Conservation (phyloP, 1,140 invertebrate species). For the Philopotamus ludificatus region DNA sequence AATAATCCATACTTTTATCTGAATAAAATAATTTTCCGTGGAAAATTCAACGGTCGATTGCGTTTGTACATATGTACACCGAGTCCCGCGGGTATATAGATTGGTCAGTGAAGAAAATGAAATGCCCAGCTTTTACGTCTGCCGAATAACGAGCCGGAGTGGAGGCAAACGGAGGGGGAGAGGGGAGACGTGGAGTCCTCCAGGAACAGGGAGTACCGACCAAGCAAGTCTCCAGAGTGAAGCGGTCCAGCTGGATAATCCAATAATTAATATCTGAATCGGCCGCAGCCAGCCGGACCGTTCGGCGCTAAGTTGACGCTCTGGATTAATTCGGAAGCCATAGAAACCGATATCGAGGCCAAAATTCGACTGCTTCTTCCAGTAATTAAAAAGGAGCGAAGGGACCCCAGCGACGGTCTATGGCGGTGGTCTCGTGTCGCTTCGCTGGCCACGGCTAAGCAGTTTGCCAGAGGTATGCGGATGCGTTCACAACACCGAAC, state of each 20-base stretch:
- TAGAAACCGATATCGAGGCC: too few relatives aligned
- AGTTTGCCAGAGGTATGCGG: conserved; percentile 6
- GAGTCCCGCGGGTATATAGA: too few relatives aligned
- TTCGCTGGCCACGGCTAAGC: conserved; percentile 1
- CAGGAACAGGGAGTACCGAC: background rate
- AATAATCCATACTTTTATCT: too few relatives aligned
- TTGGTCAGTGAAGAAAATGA: background rate
- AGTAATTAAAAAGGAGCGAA: background rate
- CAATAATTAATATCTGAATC: conserved; percentile 38
- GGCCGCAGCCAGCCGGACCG: conserved; percentile 6
- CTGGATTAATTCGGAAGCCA: too few relatives aligned
- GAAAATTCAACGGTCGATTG: too few relatives aligned
- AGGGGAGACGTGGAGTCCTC: background rate
- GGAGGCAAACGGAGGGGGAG: background rate
- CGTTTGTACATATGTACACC: too few relatives aligned
- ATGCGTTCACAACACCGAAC: conserved; percentile 30
- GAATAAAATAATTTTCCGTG: too few relatives aligned
- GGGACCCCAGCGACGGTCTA: background rate
- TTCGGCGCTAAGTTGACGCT: too few relatives aligned
- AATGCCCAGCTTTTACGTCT: background rate
- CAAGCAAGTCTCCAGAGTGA: conserved; percentile 11
- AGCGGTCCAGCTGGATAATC: conserved; percentile 34
- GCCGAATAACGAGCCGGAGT: background rate
- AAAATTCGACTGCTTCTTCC: too few relatives aligned
- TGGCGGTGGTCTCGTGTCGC: background rate